Percentiles rank a stretch among this genome's conserved stretches.
Conservation (phyloP, 2,888 invertebrate genomes). For the Idaea biselata region DNA sequence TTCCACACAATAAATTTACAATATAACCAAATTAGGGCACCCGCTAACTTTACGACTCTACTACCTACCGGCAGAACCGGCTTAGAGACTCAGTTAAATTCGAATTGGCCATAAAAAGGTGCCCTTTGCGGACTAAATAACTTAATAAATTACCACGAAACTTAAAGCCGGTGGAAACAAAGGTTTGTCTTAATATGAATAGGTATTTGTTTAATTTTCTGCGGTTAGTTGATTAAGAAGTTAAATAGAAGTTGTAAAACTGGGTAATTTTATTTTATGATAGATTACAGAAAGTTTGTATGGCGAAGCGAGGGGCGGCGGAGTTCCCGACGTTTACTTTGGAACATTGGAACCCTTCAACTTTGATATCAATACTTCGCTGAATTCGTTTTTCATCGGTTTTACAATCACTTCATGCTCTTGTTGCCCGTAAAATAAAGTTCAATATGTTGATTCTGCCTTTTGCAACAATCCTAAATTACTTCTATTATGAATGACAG, state of each 20-base stretch:
- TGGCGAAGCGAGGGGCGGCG: background rate
- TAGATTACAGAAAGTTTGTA: background rate
- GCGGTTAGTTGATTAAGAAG: constrained; percentile 6
- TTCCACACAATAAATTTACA: constrained; percentile 30
- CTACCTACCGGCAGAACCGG: constrained; percentile 15
- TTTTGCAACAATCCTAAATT: background rate
- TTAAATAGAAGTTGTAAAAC: constrained; percentile 1
- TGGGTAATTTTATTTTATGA: constrained; percentile 1
- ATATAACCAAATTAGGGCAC: constrained; percentile 32
- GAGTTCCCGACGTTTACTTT: background rate
- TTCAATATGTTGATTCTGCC: background rate
- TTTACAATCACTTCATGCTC: background rate
- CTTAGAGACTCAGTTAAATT: constrained; percentile 28
- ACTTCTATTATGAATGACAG: background rate
- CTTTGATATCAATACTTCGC: background rate
- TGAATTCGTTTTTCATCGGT: background rate
- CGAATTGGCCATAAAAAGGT: constrained; percentile 34
- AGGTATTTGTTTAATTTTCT: constrained; percentile 4
- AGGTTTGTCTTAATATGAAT: constrained; percentile 14
- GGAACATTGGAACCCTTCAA: background rate
- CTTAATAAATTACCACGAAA: constrained; percentile 31
- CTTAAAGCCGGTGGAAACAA: constrained; percentile 26
- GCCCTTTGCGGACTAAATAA: constrained; percentile 30
- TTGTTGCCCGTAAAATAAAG: background rate
- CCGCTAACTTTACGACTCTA: constrained; percentile 31